Base-by-base conservation (phyloP, 2,113 vertebrate genomes). In the Eretmochelys imbricata region DNA sequence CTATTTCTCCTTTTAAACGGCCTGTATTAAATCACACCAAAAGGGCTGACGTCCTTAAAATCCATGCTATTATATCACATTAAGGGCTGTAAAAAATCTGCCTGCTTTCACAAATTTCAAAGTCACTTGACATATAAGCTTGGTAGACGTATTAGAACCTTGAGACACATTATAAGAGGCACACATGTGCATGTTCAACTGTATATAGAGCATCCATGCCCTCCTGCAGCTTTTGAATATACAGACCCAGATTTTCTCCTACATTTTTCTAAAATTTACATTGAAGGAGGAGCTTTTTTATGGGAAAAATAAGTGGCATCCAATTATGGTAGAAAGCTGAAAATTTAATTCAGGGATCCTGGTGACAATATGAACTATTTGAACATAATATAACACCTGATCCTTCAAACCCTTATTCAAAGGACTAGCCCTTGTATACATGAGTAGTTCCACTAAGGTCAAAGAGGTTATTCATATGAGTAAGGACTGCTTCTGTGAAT, bases 1-100 rank as follows among this genome's bases (percentile, higher is more conserved):
- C 95, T 97, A 89, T 95, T 97, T 98, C 96, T 96, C 91, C 93
- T 97, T 98, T 94, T 89, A 97, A 96, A 92, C 81, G 92, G 93
- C 85, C 88, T 92, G 94, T 96, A 97, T 96, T 97, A 87, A 96
- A 93, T 98, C 97, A 97, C 96, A 95, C 85, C 96, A 87, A 96
- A 97, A 98, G 94, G 94, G 95, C 92, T 96, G 97, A 97, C 91
- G 78, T 88, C 51, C 87, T 94, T 96, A 97, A 96, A 96, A 96
- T 85, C 88, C 91, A 91, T 88, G 90, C 82, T 92, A 87, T 97
- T 93, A 59, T 85, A 87, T 93, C 92, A 80, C 95, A 92, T 82
- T 80, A 92, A 97, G 85, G 91, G 81, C 62, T 86, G 72, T 88
- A 96, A 80, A 97, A 97, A 97, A 97, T 92, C 95, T 72, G 83